phyloP scores from a whole-genome alignment of 2,113 vertebrate genomes.

The Copsychus sechellarum region DNA sequence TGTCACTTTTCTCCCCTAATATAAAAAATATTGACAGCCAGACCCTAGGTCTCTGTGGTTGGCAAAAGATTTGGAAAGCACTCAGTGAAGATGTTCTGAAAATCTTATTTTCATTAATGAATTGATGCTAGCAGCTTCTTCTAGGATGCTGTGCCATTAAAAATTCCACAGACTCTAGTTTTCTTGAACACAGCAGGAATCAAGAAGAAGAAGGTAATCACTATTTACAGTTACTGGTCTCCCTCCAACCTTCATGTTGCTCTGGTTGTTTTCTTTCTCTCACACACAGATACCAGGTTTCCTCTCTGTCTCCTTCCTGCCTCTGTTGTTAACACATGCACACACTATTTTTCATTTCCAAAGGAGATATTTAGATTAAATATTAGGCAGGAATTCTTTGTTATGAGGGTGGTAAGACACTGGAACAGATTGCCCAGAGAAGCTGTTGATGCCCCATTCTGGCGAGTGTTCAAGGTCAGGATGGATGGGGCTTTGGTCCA shows the following conservation, averaged over 20 bases:
- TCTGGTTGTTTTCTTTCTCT: background rate
- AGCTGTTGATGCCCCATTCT: background rate
- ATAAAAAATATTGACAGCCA: background rate
- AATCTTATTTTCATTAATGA: background rate
- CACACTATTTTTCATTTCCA: background rate
- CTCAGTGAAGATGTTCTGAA: background rate
- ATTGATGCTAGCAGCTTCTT: background rate
- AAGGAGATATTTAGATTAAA: background rate
- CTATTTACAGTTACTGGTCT: background rate
- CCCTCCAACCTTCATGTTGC: background rate
- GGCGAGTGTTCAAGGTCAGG: background rate
- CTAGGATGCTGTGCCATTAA: background rate
- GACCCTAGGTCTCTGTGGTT: background rate
- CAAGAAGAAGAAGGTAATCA: background rate
- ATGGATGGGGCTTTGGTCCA: background rate
- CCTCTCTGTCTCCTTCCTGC: background rate
- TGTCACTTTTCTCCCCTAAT: background rate
- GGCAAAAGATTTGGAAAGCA: background rate
- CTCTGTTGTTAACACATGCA: background rate
- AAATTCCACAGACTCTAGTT: background rate
- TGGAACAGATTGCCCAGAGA: background rate
- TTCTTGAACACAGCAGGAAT: background rate
- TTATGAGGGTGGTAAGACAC: background rate
- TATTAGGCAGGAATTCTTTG: background rate
- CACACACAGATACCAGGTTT: background rate